A percentile compares a stretch with the other conserved stretches of the same genome.
Evolutionary conservation across 2,113 vertebrate species (phyloP).

Genomic region (Tiliqua scincoides): DNA sequence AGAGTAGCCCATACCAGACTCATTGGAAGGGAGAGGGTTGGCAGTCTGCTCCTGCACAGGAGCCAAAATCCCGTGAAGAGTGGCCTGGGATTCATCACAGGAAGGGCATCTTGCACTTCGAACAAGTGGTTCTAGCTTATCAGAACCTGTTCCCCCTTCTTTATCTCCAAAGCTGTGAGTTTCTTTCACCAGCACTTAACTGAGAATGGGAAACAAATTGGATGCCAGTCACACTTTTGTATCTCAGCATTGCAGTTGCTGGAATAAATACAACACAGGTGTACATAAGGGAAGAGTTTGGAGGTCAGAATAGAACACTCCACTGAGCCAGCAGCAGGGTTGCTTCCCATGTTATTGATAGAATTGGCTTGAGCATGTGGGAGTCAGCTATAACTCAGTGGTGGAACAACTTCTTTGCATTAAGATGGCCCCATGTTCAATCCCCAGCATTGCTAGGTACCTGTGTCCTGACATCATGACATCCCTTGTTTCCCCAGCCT

Average conservation of each 20-base stretch:
- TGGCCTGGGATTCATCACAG: too few relatives aligned
- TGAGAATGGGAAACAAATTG: rapidly evolving
- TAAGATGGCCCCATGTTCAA: too few relatives aligned
- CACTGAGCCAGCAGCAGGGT: rapidly evolving
- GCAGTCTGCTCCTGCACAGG: too few relatives aligned
- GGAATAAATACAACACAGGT: rapidly evolving
- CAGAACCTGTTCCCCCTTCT: neutral
- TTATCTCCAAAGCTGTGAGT: neutral
- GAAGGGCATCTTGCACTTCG: neutral
- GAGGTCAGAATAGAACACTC: too few relatives aligned
- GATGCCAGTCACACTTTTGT: constrained; percentile 18
- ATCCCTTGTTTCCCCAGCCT: neutral
- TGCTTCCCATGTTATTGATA: neutral
- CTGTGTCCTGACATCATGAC: neutral
- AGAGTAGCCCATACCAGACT: neutral
- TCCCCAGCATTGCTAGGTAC: too few relatives aligned
- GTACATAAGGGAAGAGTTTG: rapidly evolving
- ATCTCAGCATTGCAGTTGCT: neutral
- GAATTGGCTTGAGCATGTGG: too few relatives aligned
- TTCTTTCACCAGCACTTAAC: neutral
- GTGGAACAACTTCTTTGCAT: neutral
- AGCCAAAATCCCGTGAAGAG: too few relatives aligned
- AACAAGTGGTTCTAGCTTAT: neutral
- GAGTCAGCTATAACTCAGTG: too few relatives aligned
- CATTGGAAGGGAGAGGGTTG: neutral